phyloP scores from a whole-genome alignment of 2,888 invertebrate genomes.

The Nymphalis c-album region DNA sequence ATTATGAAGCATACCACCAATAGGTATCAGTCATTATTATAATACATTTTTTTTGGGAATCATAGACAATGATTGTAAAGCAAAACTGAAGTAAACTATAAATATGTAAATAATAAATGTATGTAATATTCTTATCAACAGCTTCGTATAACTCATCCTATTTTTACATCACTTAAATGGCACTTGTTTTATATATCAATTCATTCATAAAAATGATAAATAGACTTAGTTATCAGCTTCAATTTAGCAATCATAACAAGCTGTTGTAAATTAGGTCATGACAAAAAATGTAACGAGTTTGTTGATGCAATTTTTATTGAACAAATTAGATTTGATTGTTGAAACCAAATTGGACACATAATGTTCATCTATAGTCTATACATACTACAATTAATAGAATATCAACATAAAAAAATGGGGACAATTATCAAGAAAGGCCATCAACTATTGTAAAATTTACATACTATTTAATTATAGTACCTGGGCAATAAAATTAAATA shows the following conservation, averaged over 20 bases:
- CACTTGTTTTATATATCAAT: neutral
- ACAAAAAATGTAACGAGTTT: neutral
- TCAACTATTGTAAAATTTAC: no score
- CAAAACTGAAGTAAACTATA: no score
- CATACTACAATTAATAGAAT: neutral
- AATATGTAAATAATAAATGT: no score
- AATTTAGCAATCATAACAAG: neutral
- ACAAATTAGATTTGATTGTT: neutral
- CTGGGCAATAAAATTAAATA: no score
- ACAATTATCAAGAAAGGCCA: no score
- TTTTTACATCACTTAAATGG: neutral
- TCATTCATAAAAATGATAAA: neutral
- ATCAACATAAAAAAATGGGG: no score
- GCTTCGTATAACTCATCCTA: neutral
- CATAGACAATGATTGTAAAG: no score
- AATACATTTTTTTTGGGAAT: no score
- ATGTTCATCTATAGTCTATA: neutral
- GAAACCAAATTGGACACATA: neutral
- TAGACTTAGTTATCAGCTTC: neutral
- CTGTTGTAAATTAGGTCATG: neutral
- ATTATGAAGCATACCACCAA: no score
- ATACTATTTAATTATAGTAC: no score
- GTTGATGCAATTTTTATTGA: neutral
- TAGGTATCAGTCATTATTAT: no score
- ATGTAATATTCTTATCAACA: neutral